phyloP scores from a whole-genome alignment of 2,888 invertebrate species.

The Drosophila helvetica region DNA sequence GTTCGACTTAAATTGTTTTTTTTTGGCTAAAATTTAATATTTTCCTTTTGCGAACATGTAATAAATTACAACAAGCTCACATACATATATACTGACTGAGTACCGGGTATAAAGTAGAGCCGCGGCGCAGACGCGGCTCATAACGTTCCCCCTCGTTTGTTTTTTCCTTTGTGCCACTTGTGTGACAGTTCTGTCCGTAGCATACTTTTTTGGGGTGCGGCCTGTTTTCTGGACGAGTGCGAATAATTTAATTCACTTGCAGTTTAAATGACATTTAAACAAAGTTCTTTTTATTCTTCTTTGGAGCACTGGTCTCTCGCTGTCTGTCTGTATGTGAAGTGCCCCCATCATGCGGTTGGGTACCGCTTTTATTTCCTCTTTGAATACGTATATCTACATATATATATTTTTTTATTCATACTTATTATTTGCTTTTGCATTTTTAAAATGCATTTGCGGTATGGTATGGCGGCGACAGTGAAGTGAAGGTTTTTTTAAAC shows the following conservation, averaged over 20 bases:
- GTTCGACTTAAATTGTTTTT: too few species aligned
- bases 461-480: constrained; percentile 44
- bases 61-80: too few species aligned
- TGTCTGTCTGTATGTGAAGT: constrained; percentile 39
- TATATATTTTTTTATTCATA: constrained; percentile 20
- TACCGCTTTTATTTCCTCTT: constrained; percentile 17
- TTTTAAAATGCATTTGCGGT: constrained; percentile 49
- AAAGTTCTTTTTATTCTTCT: constrained; percentile 39
- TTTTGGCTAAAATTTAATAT: too few species aligned
- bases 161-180: constrained; percentile 3
- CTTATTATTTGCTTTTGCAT: constrained; percentile 47
- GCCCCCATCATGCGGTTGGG: constrained; percentile 41
- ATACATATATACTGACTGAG: too few species aligned
- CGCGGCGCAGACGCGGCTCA: too few species aligned
- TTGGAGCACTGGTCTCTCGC: neutral
- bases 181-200: constrained; percentile 4
- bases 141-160: too few species aligned
- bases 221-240: constrained; percentile 41
- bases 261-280: constrained; percentile 60
- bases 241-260: constrained; percentile 65
- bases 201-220: constrained; percentile 43
- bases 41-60: too few species aligned
- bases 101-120: too few species aligned
- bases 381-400: constrained; percentile 20
- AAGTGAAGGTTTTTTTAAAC: constrained; percentile 39